Evolutionary conservation across 2,888 invertebrate species (phyloP).

Genomic region (Megaustenia siamemsis): DNA sequence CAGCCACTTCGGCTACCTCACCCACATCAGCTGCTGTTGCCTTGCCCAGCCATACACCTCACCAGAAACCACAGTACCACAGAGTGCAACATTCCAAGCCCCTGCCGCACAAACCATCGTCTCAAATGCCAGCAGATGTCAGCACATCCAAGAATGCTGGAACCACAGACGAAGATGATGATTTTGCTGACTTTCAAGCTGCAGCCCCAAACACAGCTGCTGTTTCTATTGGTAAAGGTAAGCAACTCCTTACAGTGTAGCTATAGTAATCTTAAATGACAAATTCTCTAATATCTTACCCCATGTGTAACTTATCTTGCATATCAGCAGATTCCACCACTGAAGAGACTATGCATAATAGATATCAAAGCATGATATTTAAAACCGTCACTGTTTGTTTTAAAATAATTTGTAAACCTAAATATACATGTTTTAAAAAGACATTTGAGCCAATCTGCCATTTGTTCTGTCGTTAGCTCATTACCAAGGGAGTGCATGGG

Average conservation of each 20-base stretch:
- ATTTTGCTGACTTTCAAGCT: slow-evolving; percentile 77
- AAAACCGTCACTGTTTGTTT: too few relatives aligned
- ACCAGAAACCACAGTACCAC: slow-evolving; percentile 3
- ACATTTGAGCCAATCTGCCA: too few relatives aligned
- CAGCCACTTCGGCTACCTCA: slow-evolving; percentile 52
- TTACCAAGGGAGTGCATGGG: too few relatives aligned
- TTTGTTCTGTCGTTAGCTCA: too few relatives aligned
- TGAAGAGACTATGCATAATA: too few relatives aligned
- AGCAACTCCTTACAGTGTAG: background rate
- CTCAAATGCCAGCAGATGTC: slow-evolving; percentile 46
- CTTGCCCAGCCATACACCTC: slow-evolving; percentile 20
- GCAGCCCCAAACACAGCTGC: slow-evolving; percentile 59
- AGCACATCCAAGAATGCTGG: background rate
- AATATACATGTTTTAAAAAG: too few relatives aligned
- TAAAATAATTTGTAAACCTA: too few relatives aligned
- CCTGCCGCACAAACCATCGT: slow-evolving; percentile 47
- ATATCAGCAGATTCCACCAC: too few relatives aligned
- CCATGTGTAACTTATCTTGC: too few relatives aligned
- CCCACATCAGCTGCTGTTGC: background rate
- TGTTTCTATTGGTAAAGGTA: background rate
- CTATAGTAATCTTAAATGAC: too few relatives aligned
- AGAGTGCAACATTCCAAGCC: slow-evolving; percentile 28
- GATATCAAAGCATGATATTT: too few relatives aligned
- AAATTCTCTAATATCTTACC: too few relatives aligned
- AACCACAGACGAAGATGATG: slow-evolving; percentile 65